Evolutionary conservation across 1,140 invertebrate genomes (phyloP).

Genomic region (Drosophila pallidifrons): DNA sequence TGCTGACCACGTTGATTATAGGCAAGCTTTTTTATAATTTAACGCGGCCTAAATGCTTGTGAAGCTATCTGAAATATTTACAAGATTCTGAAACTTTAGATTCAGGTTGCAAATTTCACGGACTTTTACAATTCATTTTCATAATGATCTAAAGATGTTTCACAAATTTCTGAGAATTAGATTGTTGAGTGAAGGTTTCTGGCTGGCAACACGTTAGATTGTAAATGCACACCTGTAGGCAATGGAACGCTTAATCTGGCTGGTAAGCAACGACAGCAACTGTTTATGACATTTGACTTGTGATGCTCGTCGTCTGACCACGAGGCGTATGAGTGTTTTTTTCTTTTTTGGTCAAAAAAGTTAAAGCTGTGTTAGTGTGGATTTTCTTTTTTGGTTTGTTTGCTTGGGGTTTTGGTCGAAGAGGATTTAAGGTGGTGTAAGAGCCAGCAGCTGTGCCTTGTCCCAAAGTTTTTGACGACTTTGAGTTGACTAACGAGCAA

Average conservation of each 20-base stretch:
- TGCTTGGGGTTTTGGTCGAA: neutral
- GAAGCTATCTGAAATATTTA: neutral
- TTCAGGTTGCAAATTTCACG: neutral
- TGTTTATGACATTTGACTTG: constrained; percentile 42
- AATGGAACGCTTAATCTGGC: constrained; percentile 13
- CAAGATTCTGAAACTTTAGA: neutral
- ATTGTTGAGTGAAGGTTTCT: neutral
- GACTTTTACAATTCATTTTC: neutral
- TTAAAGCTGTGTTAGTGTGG: constrained; percentile 10
- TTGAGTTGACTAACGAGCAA: constrained; percentile 51
- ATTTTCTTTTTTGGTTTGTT: neutral
- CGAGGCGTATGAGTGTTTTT: constrained; percentile 18
- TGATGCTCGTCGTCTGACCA: constrained; percentile 12
- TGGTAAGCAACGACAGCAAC: constrained; percentile 9
- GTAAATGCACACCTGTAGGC: neutral
- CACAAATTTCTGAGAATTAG: neutral
- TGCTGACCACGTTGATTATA: constrained; percentile 42
- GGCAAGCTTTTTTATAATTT: constrained; percentile 10
- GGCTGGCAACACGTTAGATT: no score
- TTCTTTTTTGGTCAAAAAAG: neutral
- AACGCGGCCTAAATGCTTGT: neutral
- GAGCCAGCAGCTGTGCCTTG: neutral
- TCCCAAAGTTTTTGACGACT: constrained; percentile 35
- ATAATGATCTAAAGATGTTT: neutral
- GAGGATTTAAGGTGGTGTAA: neutral